A percentile compares a stretch with the other conserved stretches of the same genome.
phyloP scores from a whole-genome alignment of 2,797 vertebrate genomes.

The Neoniphon sammara region DNA sequence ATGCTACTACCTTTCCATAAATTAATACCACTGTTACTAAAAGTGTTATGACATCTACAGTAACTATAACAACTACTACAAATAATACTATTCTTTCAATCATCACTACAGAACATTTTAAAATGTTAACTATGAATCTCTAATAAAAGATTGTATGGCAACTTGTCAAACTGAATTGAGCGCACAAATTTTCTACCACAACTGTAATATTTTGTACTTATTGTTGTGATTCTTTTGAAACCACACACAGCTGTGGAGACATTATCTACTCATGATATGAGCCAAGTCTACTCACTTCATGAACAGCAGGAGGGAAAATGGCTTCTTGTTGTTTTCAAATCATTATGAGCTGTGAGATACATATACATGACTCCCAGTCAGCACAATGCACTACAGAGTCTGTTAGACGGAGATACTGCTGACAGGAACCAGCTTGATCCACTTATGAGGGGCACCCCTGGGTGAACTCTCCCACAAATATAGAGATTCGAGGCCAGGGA shows the following conservation, averaged over 20 bases:
- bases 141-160: too few relatives aligned
- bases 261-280: constrained; percentile 42
- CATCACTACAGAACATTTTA: too few relatives aligned
- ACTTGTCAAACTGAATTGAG: too few relatives aligned
- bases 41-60: too few relatives aligned
- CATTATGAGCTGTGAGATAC: constrained; percentile 42
- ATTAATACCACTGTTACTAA: too few relatives aligned
- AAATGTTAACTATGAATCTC: too few relatives aligned
- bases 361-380: constrained; percentile 52
- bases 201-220: constrained; percentile 6
- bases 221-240: constrained; percentile 50
- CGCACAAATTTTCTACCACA: too few relatives aligned
- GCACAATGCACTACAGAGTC: constrained; percentile 47
- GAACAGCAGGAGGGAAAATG: constrained; percentile 34
- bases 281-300: constrained; percentile 13
- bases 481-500: constrained; percentile 7
- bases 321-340: constrained; percentile 62
- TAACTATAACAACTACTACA: too few relatives aligned
- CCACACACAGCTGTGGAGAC: constrained; percentile 53
- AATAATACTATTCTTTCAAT: too few relatives aligned
- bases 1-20: too few relatives aligned
- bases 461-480: constrained; percentile 45
- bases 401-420: constrained; percentile 44
- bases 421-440: constrained; percentile 68
- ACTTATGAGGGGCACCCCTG: constrained; percentile 52